Base-by-base conservation (phyloP, 2,888 invertebrate species). In the Cheilosia vulpina region DNA sequence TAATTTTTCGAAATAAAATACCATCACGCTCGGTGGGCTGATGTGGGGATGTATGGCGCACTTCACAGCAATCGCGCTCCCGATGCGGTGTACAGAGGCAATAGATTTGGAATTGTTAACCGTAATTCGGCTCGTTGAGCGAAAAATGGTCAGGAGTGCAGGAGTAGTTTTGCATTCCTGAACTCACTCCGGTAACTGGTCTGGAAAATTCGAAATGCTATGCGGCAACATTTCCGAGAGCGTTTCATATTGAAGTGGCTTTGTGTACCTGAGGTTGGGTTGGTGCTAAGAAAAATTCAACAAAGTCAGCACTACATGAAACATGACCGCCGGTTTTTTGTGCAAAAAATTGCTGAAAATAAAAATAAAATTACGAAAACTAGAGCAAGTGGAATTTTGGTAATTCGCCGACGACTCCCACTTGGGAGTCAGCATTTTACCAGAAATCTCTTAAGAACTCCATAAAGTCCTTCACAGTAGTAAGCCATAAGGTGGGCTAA, bases 121-220 rank as follows among this genome's bases (percentile, higher is more conserved):
- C 62, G 27, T 43, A 58, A 47, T 55, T 55, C 17, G n/a, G 38
- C 1, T 31, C 27, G 65, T 45, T 69, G 71, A 52, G 15, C 27
- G 57, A 58, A 75, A 63, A 75, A 63, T 66, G 21, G 68, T 68
- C 66, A 47, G 60, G 66, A 24, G 34, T 43, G 13, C 19, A 9
- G 58, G 50, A 19, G 27, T 34, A 19, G 9, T 13, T 62, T 38
- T 7, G 50, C 57, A 53, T 65, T 60, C 38, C 15, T 5, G 11
- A 7, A 80, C 60, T 60, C 52, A 55, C 34, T n/a, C 45, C 34
- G 45, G 38, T 45, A 13, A 68, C 55, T 75, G 62, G 47, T 50
- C 41, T 80, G 68, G 60, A 68, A 75, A 80, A 80, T 75, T 75
- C 68, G 47, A 75, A 80, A 50, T 66, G 58, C 65, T 63, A 50